Evolutionary conservation across 1,140 invertebrate species (phyloP), one percentile per base, ranked within the genome.

Genomic region (Penaeus japonicus): DNA sequence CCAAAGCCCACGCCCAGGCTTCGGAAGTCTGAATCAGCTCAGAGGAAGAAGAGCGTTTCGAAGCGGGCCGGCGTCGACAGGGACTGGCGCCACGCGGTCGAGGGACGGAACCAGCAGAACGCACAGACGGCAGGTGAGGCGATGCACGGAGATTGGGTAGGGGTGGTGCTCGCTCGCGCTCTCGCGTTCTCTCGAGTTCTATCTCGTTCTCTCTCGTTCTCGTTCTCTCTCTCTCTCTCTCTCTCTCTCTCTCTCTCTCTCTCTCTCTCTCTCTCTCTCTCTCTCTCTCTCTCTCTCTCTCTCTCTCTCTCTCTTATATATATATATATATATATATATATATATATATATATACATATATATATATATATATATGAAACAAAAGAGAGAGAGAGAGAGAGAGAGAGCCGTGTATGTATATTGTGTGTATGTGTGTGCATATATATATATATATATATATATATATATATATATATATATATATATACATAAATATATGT

Each of bases 1-100:
- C 62, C n/a, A 1, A n/a, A 30, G 30, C n/a, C 30, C 62, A n/a
- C 62, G n/a, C n/a, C 62, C 62, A 70, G 62, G 62, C 30, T 70
- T 17, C 30, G n/a, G 15, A 70, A 24, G 62, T 7, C n/a, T 7
- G 62, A 30, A 12, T 70, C 62, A 1, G 62, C 30, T 17, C n/a
- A 84, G 24, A 27, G 82, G 39, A 84, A 65, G 87, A 84, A 84
- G 82, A 84, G 82, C 22, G 12, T 89, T 5, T 54, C 70, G 24
- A 89, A 89, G 87, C 30, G 87, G 35, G 57, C 57, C 18, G 87
- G 87, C 4, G 83, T 89, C 47, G 75, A 89, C 59, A 65, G 87
- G 30, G 87, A 89, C 59, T 89, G 87, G 87, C 35, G 87, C 12
- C 87, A 89, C 30, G 87, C 87, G 12, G 59, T 80, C 10, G 87